phyloP scores from a whole-genome alignment of 2,797 vertebrate species.

The Peromyscus attwateri region DNA sequence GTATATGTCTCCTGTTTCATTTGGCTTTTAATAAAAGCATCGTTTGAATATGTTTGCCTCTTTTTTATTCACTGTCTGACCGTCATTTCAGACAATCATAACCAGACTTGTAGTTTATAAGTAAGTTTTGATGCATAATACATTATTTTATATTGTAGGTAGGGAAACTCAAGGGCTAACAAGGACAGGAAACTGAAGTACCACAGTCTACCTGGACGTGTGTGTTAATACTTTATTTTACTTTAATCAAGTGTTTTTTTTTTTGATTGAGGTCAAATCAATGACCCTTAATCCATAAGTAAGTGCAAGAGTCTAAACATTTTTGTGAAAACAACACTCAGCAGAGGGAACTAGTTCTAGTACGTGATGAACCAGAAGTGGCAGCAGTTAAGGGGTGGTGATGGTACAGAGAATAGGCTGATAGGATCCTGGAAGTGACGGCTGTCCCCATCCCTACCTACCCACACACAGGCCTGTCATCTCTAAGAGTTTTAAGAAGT shows the following conservation, averaged over 20 bases:
- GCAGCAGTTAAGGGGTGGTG: not conserved
- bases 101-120: conserved; percentile 16
- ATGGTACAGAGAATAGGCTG: not conserved
- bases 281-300: not conserved
- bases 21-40: conserved; percentile 33
- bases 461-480: not conserved
- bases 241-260: not conserved
- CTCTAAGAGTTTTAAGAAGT: not conserved
- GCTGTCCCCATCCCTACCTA: not conserved
- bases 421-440: not conserved
- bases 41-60: not conserved
- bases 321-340: not conserved
- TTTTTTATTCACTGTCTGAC: not conserved
- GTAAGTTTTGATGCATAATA: conserved; percentile 3
- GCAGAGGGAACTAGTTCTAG: not conserved
- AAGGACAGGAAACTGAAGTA: not conserved
- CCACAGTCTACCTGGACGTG: not conserved
- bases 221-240: not conserved
- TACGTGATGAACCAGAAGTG: not conserved
- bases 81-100: conserved; percentile 11
- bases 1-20: not conserved
- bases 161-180: not conserved
- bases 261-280: not conserved
- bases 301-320: not conserved
- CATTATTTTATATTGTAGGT: conserved; percentile 43